Conservation (phyloP, 1,140 invertebrate species). For the Psix sp. region DNA sequence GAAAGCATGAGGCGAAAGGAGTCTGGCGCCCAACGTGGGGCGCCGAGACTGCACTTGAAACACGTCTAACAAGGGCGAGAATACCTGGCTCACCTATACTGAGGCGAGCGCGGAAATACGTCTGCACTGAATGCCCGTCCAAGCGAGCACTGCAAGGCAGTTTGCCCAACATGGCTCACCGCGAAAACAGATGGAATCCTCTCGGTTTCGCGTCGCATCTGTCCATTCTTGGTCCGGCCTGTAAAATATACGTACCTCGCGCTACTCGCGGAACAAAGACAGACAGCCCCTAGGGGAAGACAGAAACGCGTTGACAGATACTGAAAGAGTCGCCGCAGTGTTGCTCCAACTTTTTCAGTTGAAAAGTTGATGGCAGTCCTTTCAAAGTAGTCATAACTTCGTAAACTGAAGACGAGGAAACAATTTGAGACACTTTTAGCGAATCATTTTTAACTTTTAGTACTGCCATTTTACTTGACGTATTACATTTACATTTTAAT, state of each 20-base stretch:
- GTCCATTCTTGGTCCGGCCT: slow-evolving; percentile 45
- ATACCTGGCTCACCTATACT: slow-evolving; percentile 53
- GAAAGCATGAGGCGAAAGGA: slow-evolving; percentile 19
- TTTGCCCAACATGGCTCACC: slow-evolving; percentile 55
- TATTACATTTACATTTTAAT: too few species aligned
- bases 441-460: too few species aligned
- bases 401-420: too few species aligned
- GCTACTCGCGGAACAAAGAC: slow-evolving; percentile 4
- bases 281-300: slow-evolving; percentile 5
- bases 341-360: background rate
- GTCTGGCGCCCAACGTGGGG: slow-evolving; percentile 16
- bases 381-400: too few species aligned
- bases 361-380: too few species aligned
- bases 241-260: slow-evolving; percentile 19
- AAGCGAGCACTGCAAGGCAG: slow-evolving; percentile 28
- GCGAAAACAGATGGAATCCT: slow-evolving; percentile 54
- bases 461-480: too few species aligned
- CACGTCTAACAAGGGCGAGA: slow-evolving; percentile 55
- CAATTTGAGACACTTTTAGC: too few species aligned
- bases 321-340: slow-evolving; percentile 5
- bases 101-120: slow-evolving; percentile 4
- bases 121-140: slow-evolving; percentile 16
- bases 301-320: slow-evolving; percentile 6
- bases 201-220: slow-evolving; percentile 45
- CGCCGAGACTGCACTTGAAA: slow-evolving; percentile 32